Evolutionary conservation across 2,888 invertebrate genomes (phyloP), one percentile per base, ranked within the genome.

Genomic region (Chrysotoxum bicinctum): DNA sequence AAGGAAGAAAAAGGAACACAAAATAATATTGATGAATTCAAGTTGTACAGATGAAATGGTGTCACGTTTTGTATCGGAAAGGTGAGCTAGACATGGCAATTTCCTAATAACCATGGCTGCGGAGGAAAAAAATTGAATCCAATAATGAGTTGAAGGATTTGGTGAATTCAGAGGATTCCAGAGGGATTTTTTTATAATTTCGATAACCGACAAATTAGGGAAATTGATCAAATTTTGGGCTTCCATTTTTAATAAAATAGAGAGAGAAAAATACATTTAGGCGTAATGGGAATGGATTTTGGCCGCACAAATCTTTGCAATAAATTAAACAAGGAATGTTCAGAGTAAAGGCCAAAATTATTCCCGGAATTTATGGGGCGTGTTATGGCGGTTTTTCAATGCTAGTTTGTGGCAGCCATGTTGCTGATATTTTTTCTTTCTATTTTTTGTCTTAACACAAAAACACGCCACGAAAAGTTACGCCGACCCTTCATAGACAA

Each of bases 51-150:
- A 58, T 6, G 37, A 45, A 54, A 60, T 69, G 68, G 43, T 48
- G 80, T 80, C 80, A 80, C 80, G 80, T 80, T 74, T 62, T 80
- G 45, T 40, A 80, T 75, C 16, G 69, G 66, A 35, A 62, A 75
- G 30, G 48, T 45, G n/a, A n/a, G n/a, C n/a, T n/a, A 68, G 26
- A 7, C 7, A 7, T 64, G 30, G 62, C 23, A 32, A 43, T 62
- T 12, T 45, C 10, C 19, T 56, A 21, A 40, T n/a, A 23, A n/a
- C n/a, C n/a, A n/a, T n/a, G n/a, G 16, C 10, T 1, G 30, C 30
- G 37, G 0, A 3, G 9, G 21, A 56, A 32, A 45, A 45, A 32
- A 64, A 58, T 48, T 68, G 30, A 73, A 79, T 40, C 35, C 66
- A 60, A 79, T 75, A 75, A 56, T 75, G 56, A 56, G 16, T 32